These are phyloP conservation scores for Oceanodroma leucorhoa DNA, from an alignment of 2,797 vertebrate species.

Conservation along the genomic window DNA sequence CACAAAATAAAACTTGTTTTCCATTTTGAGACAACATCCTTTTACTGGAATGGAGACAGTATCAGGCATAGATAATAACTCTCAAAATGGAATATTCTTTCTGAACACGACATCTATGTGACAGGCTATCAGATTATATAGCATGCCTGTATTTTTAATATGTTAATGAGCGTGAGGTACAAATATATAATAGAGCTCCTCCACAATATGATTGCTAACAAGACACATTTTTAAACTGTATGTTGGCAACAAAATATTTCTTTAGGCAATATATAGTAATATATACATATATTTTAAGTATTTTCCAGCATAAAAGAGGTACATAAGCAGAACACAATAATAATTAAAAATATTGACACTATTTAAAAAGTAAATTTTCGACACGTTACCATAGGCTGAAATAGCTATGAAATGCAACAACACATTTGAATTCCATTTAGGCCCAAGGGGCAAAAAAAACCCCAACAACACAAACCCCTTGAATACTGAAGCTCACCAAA, in stretches of 20 bases:
- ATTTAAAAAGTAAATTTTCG: not conserved
- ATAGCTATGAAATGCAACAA: not conserved
- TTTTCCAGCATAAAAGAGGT: not conserved
- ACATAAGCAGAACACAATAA: not conserved
- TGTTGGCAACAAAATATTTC: not conserved
- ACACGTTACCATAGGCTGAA: not conserved
- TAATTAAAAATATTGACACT: not conserved
- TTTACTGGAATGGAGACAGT: not conserved
- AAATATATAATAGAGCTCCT: not conserved
- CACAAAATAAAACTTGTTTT: not conserved
- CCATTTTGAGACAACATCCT: not conserved
- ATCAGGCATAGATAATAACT: not conserved
- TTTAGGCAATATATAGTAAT: not conserved
- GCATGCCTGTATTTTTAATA: not conserved
- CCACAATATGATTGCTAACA: not conserved
- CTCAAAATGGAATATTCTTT: not conserved
- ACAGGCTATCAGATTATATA: not conserved
- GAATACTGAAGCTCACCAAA: not conserved
- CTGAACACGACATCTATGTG: not conserved
- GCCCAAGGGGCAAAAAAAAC: not conserved
- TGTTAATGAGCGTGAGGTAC: not conserved
- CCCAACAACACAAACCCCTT: not conserved
- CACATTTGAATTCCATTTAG: not conserved
- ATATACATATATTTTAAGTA: not conserved
- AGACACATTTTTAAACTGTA: not conserved